Percentiles rank a stretch among this genome's conserved stretches.
phyloP scores from a whole-genome alignment of 2,797 vertebrate genomes.

The Helostoma temminkii region DNA sequence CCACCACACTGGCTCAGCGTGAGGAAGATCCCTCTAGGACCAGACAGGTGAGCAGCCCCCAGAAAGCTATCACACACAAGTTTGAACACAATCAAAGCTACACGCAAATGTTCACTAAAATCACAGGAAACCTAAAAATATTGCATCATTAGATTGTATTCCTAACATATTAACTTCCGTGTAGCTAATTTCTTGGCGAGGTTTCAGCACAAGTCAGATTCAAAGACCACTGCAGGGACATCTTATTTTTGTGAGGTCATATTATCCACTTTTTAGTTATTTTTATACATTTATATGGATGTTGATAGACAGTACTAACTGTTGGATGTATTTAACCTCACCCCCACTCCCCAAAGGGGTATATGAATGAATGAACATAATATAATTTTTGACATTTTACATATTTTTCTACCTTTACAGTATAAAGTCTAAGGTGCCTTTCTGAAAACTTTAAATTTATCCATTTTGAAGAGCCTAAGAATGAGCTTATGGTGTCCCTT shows the following conservation, averaged over 20 bases:
- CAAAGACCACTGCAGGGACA: slow-evolving; percentile 27
- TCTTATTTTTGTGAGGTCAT: slow-evolving; percentile 20
- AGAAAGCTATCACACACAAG: slow-evolving; percentile 10
- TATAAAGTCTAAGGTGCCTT: slow-evolving; percentile 21
- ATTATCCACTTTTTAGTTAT: too few species aligned
- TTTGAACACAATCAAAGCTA: slow-evolving; percentile 15
- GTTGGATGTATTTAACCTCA: too few species aligned
- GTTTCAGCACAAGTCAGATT: slow-evolving; percentile 32
- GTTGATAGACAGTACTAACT: too few species aligned
- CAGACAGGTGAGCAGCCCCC: slow-evolving; percentile 22
- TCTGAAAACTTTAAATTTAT: neutral
- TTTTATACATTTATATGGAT: too few species aligned
- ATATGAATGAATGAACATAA: too few species aligned
- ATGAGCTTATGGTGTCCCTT: too few species aligned
- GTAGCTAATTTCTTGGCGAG: slow-evolving; percentile 6
- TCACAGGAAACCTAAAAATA: neutral
- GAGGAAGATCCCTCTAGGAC: slow-evolving; percentile 43
- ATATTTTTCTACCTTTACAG: slow-evolving; percentile 10
- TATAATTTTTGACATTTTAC: slow-evolving; percentile 37
- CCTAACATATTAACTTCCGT: slow-evolving; percentile 12
- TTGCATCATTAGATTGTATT: slow-evolving; percentile 13
- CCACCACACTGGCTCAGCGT: slow-evolving; percentile 40
- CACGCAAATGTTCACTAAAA: slow-evolving; percentile 3
- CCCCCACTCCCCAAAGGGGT: too few species aligned
- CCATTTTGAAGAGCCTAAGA: too few species aligned